Evolutionary conservation across 2,888 invertebrate genomes (phyloP).

Genomic region (Drosophila eohydei): DNA sequence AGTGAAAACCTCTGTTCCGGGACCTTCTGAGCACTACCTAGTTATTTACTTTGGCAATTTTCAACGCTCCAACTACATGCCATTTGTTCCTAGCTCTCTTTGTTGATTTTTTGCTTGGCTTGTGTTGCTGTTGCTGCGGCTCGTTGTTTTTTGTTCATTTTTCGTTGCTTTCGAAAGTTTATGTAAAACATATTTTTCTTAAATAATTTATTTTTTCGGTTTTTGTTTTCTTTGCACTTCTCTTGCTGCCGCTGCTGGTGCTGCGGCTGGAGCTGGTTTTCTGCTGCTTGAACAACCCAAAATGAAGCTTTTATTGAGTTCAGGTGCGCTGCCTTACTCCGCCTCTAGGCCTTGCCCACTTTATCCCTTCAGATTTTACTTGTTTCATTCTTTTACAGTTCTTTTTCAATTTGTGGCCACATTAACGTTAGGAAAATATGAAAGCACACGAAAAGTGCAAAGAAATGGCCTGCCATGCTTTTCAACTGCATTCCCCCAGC

Average conservation of each 20-base stretch:
- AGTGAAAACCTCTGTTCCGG: constrained; percentile 16
- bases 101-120: constrained; percentile 33
- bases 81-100: constrained; percentile 69
- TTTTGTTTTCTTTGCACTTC: constrained; percentile 49
- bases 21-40: constrained; percentile 31
- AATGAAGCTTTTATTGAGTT: constrained; percentile 80
- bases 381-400: constrained; percentile 41
- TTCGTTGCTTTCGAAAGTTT: constrained; percentile 48
- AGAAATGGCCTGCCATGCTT: constrained; percentile 63
- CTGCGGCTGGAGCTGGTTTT: constrained; percentile 57
- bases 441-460: constrained; percentile 75
- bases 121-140: constrained; percentile 12
- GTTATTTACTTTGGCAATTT: constrained; percentile 79
- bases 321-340: constrained; percentile 59
- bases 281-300: constrained; percentile 77
- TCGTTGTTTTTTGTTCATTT: constrained; percentile 16
- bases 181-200: constrained; percentile 81
- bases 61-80: constrained; percentile 78
- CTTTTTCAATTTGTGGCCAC: constrained; percentile 79
- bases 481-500: constrained; percentile 47
- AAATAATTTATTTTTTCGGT: constrained; percentile 76
- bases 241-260: constrained; percentile 30
- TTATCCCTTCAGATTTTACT: constrained; percentile 53
- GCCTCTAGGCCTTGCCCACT: neutral
- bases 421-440: constrained; percentile 78